A percentile compares a stretch with the other conserved stretches of the same genome.
phyloP scores from a whole-genome alignment of 1,140 invertebrate species.

The Choristoneura fumiferana region DNA sequence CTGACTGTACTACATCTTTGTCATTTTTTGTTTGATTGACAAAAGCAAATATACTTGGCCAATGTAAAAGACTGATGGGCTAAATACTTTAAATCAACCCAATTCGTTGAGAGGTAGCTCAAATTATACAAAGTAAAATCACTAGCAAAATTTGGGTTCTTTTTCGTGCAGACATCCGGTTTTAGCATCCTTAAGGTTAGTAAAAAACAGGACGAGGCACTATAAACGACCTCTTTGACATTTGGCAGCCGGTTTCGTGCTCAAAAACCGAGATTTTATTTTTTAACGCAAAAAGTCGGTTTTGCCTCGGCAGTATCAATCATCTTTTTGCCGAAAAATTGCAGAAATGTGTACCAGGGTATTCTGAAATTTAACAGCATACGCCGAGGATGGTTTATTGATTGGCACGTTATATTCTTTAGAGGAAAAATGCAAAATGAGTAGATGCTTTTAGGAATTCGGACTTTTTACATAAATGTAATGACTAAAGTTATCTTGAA shows the following conservation, averaged over 20 bases:
- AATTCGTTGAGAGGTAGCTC: too few relatives aligned
- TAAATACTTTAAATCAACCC: too few relatives aligned
- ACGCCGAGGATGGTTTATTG: background rate
- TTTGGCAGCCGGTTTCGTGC: constrained; percentile 7
- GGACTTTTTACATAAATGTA: too few relatives aligned
- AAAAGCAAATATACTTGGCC: too few relatives aligned
- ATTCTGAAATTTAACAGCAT: background rate
- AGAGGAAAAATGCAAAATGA: background rate
- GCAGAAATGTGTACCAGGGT: too few relatives aligned
- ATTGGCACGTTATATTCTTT: background rate
- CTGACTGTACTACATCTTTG: too few relatives aligned
- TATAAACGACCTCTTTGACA: constrained; percentile 17
- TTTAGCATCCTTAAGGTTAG: background rate
- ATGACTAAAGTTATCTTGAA: too few relatives aligned
- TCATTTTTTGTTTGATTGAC: too few relatives aligned
- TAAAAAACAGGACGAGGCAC: constrained; percentile 11
- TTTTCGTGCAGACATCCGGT: background rate
- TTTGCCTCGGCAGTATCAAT: background rate
- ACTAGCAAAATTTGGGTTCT: background rate
- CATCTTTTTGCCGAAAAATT: background rate
- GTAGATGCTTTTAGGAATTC: too few relatives aligned
- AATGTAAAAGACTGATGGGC: too few relatives aligned
- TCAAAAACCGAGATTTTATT: background rate
- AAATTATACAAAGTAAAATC: background rate
- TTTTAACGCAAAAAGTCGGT: background rate